Base-by-base conservation (phyloP, 1,140 invertebrate species). In the Drosophila ohnishii region DNA sequence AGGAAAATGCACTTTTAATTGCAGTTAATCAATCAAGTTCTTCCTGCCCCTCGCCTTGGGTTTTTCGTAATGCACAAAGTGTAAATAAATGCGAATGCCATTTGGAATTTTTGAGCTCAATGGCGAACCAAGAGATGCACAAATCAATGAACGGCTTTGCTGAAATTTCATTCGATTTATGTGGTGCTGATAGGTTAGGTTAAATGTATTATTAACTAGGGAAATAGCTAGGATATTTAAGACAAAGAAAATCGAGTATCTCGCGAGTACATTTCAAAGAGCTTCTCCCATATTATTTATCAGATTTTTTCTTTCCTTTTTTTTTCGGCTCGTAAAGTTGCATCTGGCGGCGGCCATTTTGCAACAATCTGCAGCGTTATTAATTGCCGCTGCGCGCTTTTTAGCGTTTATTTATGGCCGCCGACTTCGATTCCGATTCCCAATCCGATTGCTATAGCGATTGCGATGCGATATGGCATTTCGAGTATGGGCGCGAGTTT, bases 1-100 rank as follows among this genome's bases (percentile, higher is more conserved):
- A 51, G 50, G 66, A 69, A 87, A 88, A 88, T 88, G 77, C 65
- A 70, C 66, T 87, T 87, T 88, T 87, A 87, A 88, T 89, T 84
- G 84, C 66, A 50, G 62, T 55, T 45, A 66, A 88, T 84, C 79
- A 89, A 88, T 89, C 84, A 80, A 74, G 42, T 55, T 65, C 40
- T 35, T 9, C 34, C 40, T 10, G 16, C 7, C 10, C 35, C 1
- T 40, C 8, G 19, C 8, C 9, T 61, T 14, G n/a, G 0, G 4
- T 16, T 59, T 51, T 67, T 30, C 39, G 32, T 53, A 72, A 79
- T 62, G 55, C 50, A 59, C 50, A 40, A 32, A 71, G 66, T 56
- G 66, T 32, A 56, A 65, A 66, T 32, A 77, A 72, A 50, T 71
- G 53, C 58, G 45, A 77, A 48, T 55, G 57, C 47, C 22, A 78